Evolutionary conservation across 2,113 vertebrate genomes (phyloP), one percentile per base, ranked within the genome.

Genomic region (Dicerorhinus sumatrensis): DNA sequence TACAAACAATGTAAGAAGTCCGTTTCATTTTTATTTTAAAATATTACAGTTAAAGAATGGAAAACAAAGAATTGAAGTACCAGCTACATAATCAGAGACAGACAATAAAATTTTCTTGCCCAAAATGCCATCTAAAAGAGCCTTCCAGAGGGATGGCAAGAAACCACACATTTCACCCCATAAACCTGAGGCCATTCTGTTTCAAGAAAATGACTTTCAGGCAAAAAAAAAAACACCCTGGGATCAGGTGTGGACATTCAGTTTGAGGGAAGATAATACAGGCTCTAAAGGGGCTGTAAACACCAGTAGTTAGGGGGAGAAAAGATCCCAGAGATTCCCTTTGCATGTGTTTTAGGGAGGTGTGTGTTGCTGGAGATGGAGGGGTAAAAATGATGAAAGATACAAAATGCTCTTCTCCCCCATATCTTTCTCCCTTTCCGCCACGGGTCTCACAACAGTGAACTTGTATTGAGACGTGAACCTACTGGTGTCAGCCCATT

Each of bases 391-490:
- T 5, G 27, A 36, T 20, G 17, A 5, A 33, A 76, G 42, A 8
- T 20, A 18, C 3, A 13, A 31, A 88, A 79, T 29, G 29, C 65
- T 33, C 39, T 54, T 72, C 9, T 33, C 54, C 18, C 27, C 33
- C 20, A 0, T 25, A 10, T 21, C 58, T 23, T 11, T 6, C 58
- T 42, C 16, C 21, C 62, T 73, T 67, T 10, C 83, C 21, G 8
- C 60, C 0, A 1, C 36, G 14, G 3, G 31, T 14, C 23, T 60
- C n/a, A 17, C 0, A 31, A 42, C 48, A 31, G 20, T 7, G 7
- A 31, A 7, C n/a, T 1, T 77, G 51, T 56, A 3, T 1, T 27
- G 48, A 46, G 33, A 1, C 39, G n/a, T 1, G 39, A 69, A 7
- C 23, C 12, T 14, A 16, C 25, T 12, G 46, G 67, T 5, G 36